Conservation (phyloP, 1,140 invertebrate genomes). For the Philopotamus ludificatus region DNA sequence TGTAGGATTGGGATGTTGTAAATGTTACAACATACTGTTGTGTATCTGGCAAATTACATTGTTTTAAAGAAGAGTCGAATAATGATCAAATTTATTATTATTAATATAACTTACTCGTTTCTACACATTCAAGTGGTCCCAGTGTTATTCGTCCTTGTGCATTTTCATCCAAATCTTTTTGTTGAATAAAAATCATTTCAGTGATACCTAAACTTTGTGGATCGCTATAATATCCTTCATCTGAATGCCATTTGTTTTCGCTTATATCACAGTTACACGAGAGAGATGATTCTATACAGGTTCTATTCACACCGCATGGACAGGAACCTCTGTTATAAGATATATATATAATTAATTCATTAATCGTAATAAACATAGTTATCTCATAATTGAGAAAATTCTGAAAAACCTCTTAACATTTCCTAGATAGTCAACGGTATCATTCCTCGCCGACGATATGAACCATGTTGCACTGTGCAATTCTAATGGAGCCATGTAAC, state of each 20-base stretch:
- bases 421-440: constrained; percentile 80
- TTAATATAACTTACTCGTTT: constrained; percentile 75
- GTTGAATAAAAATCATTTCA: constrained; percentile 86
- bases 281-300: constrained; percentile 74
- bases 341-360: background rate
- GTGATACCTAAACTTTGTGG: constrained; percentile 83
- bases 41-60: constrained; percentile 63
- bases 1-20: constrained; percentile 86
- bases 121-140: constrained; percentile 88
- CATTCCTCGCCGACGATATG: constrained; percentile 71
- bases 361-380: background rate
- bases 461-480: constrained; percentile 90
- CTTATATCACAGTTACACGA: constrained; percentile 85
- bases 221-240: constrained; percentile 80
- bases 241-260: constrained; percentile 82
- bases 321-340: constrained; percentile 60
- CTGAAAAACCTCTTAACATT: constrained; percentile 73
- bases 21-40: constrained; percentile 92
- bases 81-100: background rate
- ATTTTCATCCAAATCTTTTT: constrained; percentile 75
- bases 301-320: constrained; percentile 69
- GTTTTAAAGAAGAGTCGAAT: constrained; percentile 1
- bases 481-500: constrained; percentile 82
- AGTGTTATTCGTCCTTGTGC: constrained; percentile 83
- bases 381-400: background rate